A percentile compares a stretch with the other conserved stretches of the same genome.
phyloP scores from a whole-genome alignment of 2,797 vertebrate species.

The Carduelis carduelis region DNA sequence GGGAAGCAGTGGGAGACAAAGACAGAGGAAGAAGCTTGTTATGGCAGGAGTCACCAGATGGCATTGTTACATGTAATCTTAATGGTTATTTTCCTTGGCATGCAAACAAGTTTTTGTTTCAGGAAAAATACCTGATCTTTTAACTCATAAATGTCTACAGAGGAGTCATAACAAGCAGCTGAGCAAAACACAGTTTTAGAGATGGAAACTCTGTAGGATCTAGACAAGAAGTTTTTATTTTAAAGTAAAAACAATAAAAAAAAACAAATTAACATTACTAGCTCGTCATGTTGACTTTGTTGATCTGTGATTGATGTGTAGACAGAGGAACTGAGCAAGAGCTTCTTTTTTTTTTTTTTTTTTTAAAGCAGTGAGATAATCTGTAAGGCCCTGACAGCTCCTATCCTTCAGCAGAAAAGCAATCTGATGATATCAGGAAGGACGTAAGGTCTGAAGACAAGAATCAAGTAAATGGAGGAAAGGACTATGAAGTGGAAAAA shows the following conservation, averaged over 20 bases:
- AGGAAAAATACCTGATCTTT: neutral
- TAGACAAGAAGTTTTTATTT: neutral
- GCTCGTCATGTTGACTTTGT: neutral
- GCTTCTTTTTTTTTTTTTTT: neutral
- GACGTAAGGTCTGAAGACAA: constrained; percentile 11
- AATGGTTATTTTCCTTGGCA: constrained; percentile 42
- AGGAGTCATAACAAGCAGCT: neutral
- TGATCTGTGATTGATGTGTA: neutral
- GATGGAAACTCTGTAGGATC: neutral
- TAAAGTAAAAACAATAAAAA: neutral
- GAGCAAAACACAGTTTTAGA: neutral
- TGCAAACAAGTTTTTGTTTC: neutral
- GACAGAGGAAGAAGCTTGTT: neutral
- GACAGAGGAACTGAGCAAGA: neutral
- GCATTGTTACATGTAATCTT: constrained; percentile 1
- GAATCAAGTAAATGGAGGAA: constrained; percentile 24
- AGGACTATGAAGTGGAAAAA: constrained; percentile 41
- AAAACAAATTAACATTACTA: neutral
- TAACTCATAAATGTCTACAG: neutral
- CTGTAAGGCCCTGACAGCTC: neutral
- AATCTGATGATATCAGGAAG: constrained; percentile 22
- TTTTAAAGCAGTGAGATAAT: neutral
- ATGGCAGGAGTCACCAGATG: constrained; percentile 28
- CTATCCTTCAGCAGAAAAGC: neutral
- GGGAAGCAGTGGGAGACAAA: neutral